Base-by-base conservation (phyloP, 2,888 invertebrate species). In the Agrotis segetum region DNA sequence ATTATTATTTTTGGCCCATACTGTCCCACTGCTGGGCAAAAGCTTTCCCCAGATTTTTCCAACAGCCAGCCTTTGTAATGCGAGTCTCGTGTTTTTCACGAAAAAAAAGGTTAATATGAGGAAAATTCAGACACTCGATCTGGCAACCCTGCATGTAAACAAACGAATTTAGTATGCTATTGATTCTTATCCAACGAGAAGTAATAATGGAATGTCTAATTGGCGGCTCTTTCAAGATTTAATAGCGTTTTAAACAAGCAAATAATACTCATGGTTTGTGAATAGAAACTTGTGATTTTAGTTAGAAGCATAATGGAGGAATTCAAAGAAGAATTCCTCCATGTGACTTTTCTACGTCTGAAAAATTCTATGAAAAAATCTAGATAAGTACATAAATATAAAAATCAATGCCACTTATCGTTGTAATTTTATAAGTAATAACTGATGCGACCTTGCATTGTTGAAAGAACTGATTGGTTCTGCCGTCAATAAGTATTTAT, bases 141-240 rank as follows among this genome's bases (percentile, higher is more conserved):
- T 56, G 3, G 29, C 34, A 56, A 56, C 55, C 13, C n/a, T 52
- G 49, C 44, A n/a, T 71, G 61, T 80, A 74, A 78, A 78, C 72
- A 83, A 71, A 34, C 53, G 14, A 71, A 66, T 79, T 74, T 67
- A 64, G 62, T 67, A 55, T 61, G 69, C 68, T 69, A 70, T 79
- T 69, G 63, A 65, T 68, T 68, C 58, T 50, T 63, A 59, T 59
- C 65, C 67, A 77, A 81, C 83, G 67, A 63, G 56, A 63, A 66
- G 62, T 77, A 60, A 79, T 79, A 69, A 81, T 52, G 65, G 50
- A 53, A 52, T 74, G 60, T 58, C 63, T 53, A 76, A 80, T 29
- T 62, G 58, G n/a, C 66, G 65, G 58, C 7, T 29, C 55, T 66
- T 70, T 82, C 21, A 50, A 59, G 47, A 52, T 66, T 63, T 47